Evolutionary conservation across 2,888 invertebrate species (phyloP), one percentile per base, ranked within the genome.

Genomic region (Saturnia japonica): DNA sequence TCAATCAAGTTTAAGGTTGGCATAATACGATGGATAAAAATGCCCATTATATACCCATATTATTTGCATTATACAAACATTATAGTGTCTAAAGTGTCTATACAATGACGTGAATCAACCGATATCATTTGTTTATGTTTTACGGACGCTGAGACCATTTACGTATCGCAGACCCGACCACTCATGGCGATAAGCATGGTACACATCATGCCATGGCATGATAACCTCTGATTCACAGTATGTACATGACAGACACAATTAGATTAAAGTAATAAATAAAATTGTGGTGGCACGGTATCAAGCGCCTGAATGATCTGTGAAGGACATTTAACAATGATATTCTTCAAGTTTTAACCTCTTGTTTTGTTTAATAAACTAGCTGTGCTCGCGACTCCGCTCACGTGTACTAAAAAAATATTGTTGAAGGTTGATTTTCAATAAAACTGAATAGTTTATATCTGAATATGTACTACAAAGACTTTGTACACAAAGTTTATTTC

Each of bases 111-210:
- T 60, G 28, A 60, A 28, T 60, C 57, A 28, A 28, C 57, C 57
- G 57, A 60, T 82, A 82, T 79, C 76, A 69, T 73, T 76, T 78
- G 74, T 79, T 76, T 78, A 75, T 82, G 72, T 64, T n/a, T 40
- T 28, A 64, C 54, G 66, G 60, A 71, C 67, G 68, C 72, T 16
- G 66, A 66, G 66, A 40, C 72, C 69, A 66, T 67, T 34, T 64
- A 64, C 68, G 34, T 57, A 68, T 68, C 68, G 25, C 62, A 71
- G 57, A 67, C 66, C 69, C 68, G 70, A 25, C 54, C 70, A 67
- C 54, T 68, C 42, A 72, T 75, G 72, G 71, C 69, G 81, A 82
- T 83, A 83, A 81, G 75, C 74, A 81, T 82, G 81, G 79, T 74
- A 76, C 72, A 76, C 75, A 82, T 81, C 75, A 82, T 81, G 81